Conservation (phyloP, 2,797 vertebrate genomes). For the Denticeps clupeoides region DNA sequence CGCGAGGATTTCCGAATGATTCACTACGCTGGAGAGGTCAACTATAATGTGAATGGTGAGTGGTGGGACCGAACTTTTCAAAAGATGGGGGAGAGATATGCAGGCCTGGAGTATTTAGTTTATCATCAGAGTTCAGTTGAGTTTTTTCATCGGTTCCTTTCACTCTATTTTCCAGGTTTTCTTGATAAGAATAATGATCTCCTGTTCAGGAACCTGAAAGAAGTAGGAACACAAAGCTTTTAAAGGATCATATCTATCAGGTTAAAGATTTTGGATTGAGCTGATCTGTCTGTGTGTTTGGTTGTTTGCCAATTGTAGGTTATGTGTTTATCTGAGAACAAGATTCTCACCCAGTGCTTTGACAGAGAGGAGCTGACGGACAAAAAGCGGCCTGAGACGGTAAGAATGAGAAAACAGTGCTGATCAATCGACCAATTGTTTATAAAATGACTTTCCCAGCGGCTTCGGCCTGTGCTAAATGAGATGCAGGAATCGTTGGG, state of each 20-base stretch:
- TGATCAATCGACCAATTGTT: background rate
- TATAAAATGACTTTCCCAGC: background rate
- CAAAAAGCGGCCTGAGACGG: constrained; percentile 94
- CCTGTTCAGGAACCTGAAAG: constrained; percentile 94
- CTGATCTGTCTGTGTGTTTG: background rate
- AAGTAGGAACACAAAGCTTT: constrained; percentile 66
- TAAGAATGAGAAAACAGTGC: constrained; percentile 34
- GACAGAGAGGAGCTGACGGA: constrained; percentile 82
- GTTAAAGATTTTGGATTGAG: too few species aligned
- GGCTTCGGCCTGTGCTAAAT: background rate
- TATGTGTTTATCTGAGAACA: constrained; percentile 89
- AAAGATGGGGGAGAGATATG: background rate
- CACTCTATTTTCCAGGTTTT: constrained; percentile 65
- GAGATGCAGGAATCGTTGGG: constrained; percentile 15
- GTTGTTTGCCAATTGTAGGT: constrained; percentile 50
- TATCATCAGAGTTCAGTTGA: background rate
- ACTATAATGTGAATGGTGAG: constrained; percentile 85
- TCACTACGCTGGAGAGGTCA: constrained; percentile 96
- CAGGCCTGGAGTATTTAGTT: background rate
- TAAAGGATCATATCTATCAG: too few species aligned
- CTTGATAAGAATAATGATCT: constrained; percentile 98
- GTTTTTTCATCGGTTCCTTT: background rate
- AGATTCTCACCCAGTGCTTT: constrained; percentile 87
- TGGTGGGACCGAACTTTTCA: background rate
- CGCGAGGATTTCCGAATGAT: constrained; percentile 87